phyloP scores from a whole-genome alignment of 2,888 invertebrate genomes.

The Caenorhabditis becei region DNA sequence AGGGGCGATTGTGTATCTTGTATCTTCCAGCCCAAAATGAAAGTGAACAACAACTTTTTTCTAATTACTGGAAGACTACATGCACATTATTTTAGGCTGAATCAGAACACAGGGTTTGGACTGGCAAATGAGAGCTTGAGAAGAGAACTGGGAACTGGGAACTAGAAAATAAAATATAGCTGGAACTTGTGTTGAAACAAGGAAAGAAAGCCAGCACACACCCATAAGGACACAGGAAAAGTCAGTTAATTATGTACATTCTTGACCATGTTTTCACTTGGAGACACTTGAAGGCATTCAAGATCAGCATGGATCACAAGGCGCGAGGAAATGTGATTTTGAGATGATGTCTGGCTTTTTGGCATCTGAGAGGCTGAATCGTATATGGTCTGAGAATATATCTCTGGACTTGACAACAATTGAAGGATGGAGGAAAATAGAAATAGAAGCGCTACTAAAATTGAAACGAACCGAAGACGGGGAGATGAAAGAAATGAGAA shows the following conservation, averaged over 20 bases:
- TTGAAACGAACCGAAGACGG: conserved; percentile 30
- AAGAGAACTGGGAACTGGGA: conserved; percentile 9
- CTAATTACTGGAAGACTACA: conserved; percentile 46
- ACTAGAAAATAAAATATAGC: neutral
- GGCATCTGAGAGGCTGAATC: too few relatives aligned
- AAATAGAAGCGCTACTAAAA: neutral
- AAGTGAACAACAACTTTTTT: conserved; percentile 27
- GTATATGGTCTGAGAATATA: too few relatives aligned
- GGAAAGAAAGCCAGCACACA: neutral
- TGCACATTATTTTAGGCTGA: neutral
- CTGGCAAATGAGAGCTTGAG: neutral
- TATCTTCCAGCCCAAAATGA: neutral
- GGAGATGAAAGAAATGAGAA: conserved; percentile 30
- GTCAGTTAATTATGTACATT: conserved; percentile 39
- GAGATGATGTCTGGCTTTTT: neutral
- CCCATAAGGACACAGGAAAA: conserved; percentile 7
- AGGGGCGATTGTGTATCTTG: neutral
- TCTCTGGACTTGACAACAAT: too few relatives aligned
- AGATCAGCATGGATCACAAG: conserved; percentile 1
- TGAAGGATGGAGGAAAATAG: neutral
- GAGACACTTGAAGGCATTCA: neutral
- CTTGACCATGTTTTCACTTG: conserved; percentile 12
- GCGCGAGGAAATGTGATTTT: neutral
- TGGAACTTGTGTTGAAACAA: neutral
- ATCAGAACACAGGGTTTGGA: conserved; percentile 6